Base-by-base conservation (phyloP, 2,113 vertebrate genomes). In the Gymnarchus niloticus region DNA sequence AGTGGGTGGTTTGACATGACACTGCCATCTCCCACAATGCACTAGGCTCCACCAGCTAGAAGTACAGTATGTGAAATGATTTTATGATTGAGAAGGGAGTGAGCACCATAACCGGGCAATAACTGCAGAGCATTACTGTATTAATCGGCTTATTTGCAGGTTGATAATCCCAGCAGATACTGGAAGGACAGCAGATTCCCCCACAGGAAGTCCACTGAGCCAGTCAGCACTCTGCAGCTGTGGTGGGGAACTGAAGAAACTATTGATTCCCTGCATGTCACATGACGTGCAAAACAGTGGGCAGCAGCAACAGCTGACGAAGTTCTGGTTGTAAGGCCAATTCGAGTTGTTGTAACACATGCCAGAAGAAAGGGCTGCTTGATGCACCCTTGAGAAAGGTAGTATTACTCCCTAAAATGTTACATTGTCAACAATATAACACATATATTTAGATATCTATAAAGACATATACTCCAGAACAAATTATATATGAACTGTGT, bases 21-120 rank as follows among this genome's bases (percentile, higher is more conserved):
- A 41, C 76, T 49, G 10, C 41, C 76, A 49, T 49, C 76, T 49
- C 76, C 76, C 76, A 80, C 44, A 44, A 80, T 80, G 76, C 76
- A n/a, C 76, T 10, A 41, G 76, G 76, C 54, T 10, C 6, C 54
- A 10, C 6, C 54, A 10, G 12, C 14, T 41, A 41, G 65, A 41
- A 41, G 65, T n/a, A n/a, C 5, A 21, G 65, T 37, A 28, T 41
- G 65, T 37, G 65, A 73, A 37, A 73, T 73, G 65, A 14, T 33
- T 44, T 49, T 46, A 80, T 48, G 76, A 49, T 48, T 14, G 9
- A 14, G 23, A 12, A 73, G 28, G 7, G 65, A 41, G 17, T 17
- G 65, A 33, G 65, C 33, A 41, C 17, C 12, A 10, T 12, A 33
- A 41, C 28, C 33, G 65, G 7, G 28, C 65, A 33, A 12, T 6